A percentile compares a stretch with the other conserved stretches of the same genome.
phyloP scores from a whole-genome alignment of 2,113 vertebrate species.

The human region DNA sequence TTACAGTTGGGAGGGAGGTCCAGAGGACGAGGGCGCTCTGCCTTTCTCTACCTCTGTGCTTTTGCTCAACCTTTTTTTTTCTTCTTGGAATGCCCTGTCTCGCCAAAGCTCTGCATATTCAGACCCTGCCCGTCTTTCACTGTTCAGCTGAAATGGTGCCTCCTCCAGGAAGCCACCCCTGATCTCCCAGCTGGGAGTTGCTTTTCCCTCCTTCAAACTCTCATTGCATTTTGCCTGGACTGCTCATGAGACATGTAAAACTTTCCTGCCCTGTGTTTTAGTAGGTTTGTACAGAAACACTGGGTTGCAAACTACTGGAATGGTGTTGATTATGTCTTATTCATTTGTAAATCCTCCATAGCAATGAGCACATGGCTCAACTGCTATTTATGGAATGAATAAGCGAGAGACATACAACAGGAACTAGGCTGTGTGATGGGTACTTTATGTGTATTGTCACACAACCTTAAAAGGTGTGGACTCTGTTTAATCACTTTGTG shows the following conservation, averaged over 20 bases:
- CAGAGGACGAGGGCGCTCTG: background rate
- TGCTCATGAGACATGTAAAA: background rate
- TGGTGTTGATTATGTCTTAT: too few species aligned
- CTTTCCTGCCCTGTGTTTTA: background rate
- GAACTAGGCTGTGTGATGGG: too few species aligned
- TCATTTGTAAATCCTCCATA: background rate
- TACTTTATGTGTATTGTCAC: fast-evolving
- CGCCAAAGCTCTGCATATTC: background rate
- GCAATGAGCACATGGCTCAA: background rate
- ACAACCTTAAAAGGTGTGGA: background rate
- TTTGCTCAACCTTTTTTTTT: background rate
- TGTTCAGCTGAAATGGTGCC: background rate
- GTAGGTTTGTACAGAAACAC: background rate
- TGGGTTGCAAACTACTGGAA: background rate
- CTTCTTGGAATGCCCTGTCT: background rate
- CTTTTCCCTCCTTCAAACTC: background rate
- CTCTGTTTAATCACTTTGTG: too few species aligned
- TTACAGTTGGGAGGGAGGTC: background rate
- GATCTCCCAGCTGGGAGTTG: background rate
- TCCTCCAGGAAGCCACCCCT: background rate
- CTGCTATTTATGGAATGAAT: too few species aligned
- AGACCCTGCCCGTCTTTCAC: too few species aligned
- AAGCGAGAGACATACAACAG: fast-evolving
- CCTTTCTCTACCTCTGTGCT: too few species aligned
- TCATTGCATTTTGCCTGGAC: background rate